Base-by-base conservation (phyloP, 2,113 vertebrate genomes). In the Sapajus apella region DNA sequence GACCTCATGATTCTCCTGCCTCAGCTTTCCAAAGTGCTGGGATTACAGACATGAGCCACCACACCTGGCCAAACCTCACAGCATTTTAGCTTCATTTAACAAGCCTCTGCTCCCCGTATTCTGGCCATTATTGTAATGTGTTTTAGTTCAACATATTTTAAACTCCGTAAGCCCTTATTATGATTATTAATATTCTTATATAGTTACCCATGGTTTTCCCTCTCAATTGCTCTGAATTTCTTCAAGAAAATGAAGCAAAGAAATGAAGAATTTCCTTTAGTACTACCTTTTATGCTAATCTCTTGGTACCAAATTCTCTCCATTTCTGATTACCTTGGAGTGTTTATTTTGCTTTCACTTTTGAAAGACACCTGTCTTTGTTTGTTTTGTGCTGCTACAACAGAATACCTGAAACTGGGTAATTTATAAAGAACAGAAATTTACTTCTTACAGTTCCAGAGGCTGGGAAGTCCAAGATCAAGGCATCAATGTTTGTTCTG, bases 271-370 rank as follows among this genome's bases (percentile, higher is more conserved):
- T 43, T 64, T 23, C 30, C 85, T 61, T 35, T 72, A 43, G 6
- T 77, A 16, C 84, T 50, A 16, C 37, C 75, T 89, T 55, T 92
- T 37, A 45, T 10, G 11, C 87, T 37, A 1, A 9, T 72, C 25
- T 76, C 1, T 72, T 47, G 18, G 45, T 18, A 27, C 8, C 87
- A 66, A 47, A 73, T 61, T 45, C 32, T 68, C 30, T 86, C 37
- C 8, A 76, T 88, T 95, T 96, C 55, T 84, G 27, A 73, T 56
- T 89, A 72, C 27, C 77, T 83, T 10, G 27, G 76, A 88, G 18
- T 86, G 45, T 73, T 80, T 84, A 35, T 79, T 89, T 95, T 89
- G 5, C 70, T 93, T 86, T 90, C 35, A 43, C 13, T 92, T 86
- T 68, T 86, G 81, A 75, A 86, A 30, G 47, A 40, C 21, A 30